These are phyloP conservation scores for Cloeon dipterum DNA, from an alignment of 2,888 invertebrate species.

Conservation along the genomic window DNA sequence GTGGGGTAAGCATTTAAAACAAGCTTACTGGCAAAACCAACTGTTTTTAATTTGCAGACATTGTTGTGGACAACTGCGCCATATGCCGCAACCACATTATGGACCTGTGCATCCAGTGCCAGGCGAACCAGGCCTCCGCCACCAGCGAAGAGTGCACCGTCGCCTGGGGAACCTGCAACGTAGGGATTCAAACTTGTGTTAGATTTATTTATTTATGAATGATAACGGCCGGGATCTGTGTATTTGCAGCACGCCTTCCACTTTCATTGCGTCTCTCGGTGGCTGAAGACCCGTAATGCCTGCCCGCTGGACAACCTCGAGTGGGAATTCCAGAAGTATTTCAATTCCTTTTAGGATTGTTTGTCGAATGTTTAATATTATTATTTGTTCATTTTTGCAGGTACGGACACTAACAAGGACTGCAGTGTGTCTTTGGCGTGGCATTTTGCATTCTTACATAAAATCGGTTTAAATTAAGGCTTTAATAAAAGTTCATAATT, in stretches of 20 bases:
- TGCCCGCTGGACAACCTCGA: slow-evolving; percentile 98
- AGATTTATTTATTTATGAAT: background rate
- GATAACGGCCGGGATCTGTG: slow-evolving; percentile 8
- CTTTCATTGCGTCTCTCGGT: slow-evolving; percentile 98
- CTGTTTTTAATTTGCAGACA: slow-evolving; percentile 36
- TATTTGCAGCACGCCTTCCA: slow-evolving; percentile 83
- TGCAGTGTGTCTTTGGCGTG: no score
- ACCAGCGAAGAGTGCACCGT: slow-evolving; percentile 98
- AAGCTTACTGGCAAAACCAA: slow-evolving; percentile 6
- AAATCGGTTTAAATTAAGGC: no score
- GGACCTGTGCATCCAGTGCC: slow-evolving; percentile 99
- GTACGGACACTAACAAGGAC: no score
- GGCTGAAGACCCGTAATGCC: slow-evolving; percentile 98
- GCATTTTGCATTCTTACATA: no score
- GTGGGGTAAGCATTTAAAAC: slow-evolving; percentile 49
- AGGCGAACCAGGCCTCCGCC: slow-evolving; percentile 91
- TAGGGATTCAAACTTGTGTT: slow-evolving; percentile 24
- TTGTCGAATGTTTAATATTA: no score
- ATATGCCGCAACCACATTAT: slow-evolving; percentile 99
- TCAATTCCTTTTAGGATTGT: no score
- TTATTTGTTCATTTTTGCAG: no score
- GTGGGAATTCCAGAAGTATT: slow-evolving; percentile 99
- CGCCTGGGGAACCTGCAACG: slow-evolving; percentile 99
- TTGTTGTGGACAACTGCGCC: slow-evolving; percentile 98
- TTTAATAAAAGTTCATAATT: no score